Evolutionary conservation across 2,113 vertebrate species (phyloP), one percentile per base, ranked within the genome.

Genomic region (Morone chrysops): DNA sequence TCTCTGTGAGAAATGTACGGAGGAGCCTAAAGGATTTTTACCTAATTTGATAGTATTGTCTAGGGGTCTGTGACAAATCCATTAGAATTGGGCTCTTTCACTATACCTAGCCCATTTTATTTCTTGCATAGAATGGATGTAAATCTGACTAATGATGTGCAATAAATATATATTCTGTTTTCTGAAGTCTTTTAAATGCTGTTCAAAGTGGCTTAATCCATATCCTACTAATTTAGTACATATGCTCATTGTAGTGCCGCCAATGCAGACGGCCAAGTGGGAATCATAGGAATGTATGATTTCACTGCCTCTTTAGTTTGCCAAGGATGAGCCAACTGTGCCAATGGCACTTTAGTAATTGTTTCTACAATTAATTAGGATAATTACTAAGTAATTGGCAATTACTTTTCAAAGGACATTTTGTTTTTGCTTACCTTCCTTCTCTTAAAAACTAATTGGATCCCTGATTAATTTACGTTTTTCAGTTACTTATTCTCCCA

Each of bases 251-350:
- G 53, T 65, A 50, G 47, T 68, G 61, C 75, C 76, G 83, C 77
- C 89, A 90, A n/a, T 70, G 14, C 86, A 70, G 56, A 38, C 62
- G 12, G 78, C 77, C 89, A 85, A 87, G 75, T 59, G 80, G 72
- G 82, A 82, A 70, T 89, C 61, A 71, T 8, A 89, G 86, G 84
- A 92, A 94, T 93, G 89, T 84, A 86, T 92, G 90, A 93, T 89
- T 86, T 92, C 82, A 90, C 88, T 86, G 78, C 57, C 67, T 70
- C 63, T 80, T 78, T 82, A 50, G 69, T 22, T 66, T 80, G 90
- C 87, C 88, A 92, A 90, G 67, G 48, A 89, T 87, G 68, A 88
- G 82, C 87, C 91, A 84, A 77, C 66, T 84, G 59, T 77, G 82
- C 78, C 78, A 81, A 72, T 74, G 77, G 18, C 36, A 14, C 22